Evolutionary conservation across 2,113 vertebrate genomes (phyloP).

Genomic region (Boulengeromyrus knoepffleri): DNA sequence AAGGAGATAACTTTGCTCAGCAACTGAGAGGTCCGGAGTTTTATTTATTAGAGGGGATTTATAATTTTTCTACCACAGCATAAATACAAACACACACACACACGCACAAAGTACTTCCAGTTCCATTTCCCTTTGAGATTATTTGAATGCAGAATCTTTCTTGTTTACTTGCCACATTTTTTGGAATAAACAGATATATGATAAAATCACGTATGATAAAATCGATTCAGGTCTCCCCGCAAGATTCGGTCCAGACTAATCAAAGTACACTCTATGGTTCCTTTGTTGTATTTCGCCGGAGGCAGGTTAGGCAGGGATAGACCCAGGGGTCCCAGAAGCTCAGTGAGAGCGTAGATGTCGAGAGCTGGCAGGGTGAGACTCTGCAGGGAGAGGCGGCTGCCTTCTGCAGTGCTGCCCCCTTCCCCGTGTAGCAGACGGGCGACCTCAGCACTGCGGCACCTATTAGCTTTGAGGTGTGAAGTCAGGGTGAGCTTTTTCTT

Average conservation of each 20-base stretch:
- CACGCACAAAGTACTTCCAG: neutral
- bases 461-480: neutral
- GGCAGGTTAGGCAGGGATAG: constrained; percentile 1
- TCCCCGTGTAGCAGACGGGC: neutral
- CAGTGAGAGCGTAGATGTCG: neutral
- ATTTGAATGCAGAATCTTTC: neutral
- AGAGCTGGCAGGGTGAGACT: neutral
- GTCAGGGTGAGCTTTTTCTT: neutral
- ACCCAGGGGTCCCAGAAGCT: neutral
- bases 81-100: neutral
- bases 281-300: neutral
- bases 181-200: neutral
- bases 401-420: neutral
- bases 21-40: no score
- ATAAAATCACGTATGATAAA: neutral
- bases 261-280: neutral
- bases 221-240: neutral
- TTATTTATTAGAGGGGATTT: no score
- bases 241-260: constrained; percentile 3
- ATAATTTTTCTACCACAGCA: neutral
- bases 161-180: neutral
- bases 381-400: neutral
- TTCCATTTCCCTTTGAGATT: neutral
- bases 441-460: neutral
- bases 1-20: no score